A percentile compares a stretch with the other conserved stretches of the same genome.
These are phyloP conservation scores for Sitobion miscanthi DNA, from an alignment of 1,140 invertebrate species.

Conservation along the genomic window DNA sequence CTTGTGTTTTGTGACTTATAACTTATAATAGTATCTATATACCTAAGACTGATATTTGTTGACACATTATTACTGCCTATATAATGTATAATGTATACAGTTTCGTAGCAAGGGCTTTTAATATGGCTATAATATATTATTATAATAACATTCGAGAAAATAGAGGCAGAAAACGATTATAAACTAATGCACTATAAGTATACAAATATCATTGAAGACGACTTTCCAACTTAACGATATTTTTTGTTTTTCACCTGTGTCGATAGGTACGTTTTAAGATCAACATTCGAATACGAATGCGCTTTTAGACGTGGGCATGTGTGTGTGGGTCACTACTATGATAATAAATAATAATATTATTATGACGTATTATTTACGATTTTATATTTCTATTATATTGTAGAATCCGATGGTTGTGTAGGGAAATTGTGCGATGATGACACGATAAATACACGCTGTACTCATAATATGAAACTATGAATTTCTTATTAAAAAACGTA, in stretches of 20 bases:
- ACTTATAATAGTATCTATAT: too few species aligned
- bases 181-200: neutral
- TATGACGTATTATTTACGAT: too few species aligned
- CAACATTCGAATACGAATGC: neutral
- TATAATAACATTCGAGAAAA: neutral
- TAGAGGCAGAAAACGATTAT: neutral
- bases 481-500: neutral
- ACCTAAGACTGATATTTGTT: too few species aligned
- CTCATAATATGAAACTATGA: neutral
- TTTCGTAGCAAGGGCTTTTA: too few species aligned
- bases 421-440: neutral
- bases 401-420: neutral
- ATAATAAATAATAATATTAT: too few species aligned
- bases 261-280: too few species aligned
- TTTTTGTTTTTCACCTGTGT: neutral
- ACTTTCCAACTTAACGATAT: too few species aligned
- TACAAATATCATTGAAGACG: neutral
- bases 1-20: too few species aligned
- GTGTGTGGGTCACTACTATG: neutral
- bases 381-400: neutral
- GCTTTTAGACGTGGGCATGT: neutral
- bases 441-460: neutral
- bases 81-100: too few species aligned
- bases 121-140: neutral
- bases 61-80: too few species aligned